Conservation (phyloP, 2,113 vertebrate species). For the Pseudopodoces humilis region DNA sequence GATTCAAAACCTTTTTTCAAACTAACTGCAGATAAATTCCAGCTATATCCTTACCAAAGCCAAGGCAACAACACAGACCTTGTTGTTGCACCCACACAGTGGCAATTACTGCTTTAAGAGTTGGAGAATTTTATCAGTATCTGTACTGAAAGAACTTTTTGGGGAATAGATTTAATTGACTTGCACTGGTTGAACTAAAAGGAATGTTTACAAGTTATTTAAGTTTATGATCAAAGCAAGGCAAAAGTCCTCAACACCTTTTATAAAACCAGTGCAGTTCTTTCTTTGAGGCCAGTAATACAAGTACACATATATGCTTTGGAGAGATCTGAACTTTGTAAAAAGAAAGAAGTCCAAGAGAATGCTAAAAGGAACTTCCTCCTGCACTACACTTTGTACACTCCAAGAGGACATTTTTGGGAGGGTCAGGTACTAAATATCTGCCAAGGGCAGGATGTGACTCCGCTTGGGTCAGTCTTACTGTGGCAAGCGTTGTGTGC, state of each 20-base stretch:
- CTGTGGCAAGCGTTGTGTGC: accelerated
- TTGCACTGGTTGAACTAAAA: not conserved
- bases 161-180: not conserved
- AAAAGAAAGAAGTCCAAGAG: not conserved
- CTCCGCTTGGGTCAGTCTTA: not conserved
- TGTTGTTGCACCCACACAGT: not conserved
- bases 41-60: not conserved
- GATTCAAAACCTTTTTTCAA: not conserved
- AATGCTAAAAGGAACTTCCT: not conserved
- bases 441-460: not conserved
- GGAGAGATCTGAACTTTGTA: not conserved
- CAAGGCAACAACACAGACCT: not conserved
- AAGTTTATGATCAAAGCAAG: not conserved
- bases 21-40: not conserved
- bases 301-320: not conserved
- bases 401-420: not conserved
- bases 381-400: not conserved
- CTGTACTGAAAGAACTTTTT: not conserved
- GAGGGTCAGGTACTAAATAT: not conserved
- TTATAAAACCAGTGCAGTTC: not conserved
- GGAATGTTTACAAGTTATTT: not conserved
- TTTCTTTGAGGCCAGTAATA: not conserved
- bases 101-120: not conserved
- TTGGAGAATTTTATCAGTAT: not conserved
- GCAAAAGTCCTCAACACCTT: not conserved